A percentile compares a stretch with the other conserved stretches of the same genome.
Conservation (phyloP, 2,113 vertebrate species). For the Podarcis muralis region DNA sequence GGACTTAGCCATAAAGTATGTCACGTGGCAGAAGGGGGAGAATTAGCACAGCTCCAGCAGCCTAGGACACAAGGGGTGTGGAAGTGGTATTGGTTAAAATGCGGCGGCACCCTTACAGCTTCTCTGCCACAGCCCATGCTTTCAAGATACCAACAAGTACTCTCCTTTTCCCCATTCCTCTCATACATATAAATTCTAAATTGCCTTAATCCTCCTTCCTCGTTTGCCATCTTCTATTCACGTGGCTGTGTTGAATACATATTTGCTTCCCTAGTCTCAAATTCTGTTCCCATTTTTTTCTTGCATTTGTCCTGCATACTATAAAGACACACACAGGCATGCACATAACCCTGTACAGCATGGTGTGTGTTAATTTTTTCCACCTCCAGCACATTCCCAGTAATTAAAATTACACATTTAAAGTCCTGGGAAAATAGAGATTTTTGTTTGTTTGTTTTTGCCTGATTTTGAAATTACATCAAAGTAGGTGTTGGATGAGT, state of each 20-base stretch:
- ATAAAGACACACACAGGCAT: not conserved
- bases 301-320: not conserved
- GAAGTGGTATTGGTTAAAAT: not conserved
- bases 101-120: not conserved
- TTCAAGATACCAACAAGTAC: not conserved
- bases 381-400: no score
- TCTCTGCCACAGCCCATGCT: not conserved
- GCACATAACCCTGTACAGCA: not conserved
- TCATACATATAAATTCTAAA: not conserved
- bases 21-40: not conserved
- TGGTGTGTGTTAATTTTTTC: not conserved
- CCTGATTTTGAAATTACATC: not conserved
- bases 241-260: not conserved
- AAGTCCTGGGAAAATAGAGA: not conserved
- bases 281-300: not conserved
- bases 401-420: not conserved
- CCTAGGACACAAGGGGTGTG: not conserved
- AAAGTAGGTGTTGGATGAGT: not conserved
- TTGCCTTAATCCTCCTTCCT: not conserved
- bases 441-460: not conserved
- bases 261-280: not conserved
- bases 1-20: constrained; percentile 26
- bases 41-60: not conserved
- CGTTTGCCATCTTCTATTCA: not conserved
- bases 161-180: not conserved